Conservation (phyloP, 2,113 vertebrate genomes). For the Merops nubicus region DNA sequence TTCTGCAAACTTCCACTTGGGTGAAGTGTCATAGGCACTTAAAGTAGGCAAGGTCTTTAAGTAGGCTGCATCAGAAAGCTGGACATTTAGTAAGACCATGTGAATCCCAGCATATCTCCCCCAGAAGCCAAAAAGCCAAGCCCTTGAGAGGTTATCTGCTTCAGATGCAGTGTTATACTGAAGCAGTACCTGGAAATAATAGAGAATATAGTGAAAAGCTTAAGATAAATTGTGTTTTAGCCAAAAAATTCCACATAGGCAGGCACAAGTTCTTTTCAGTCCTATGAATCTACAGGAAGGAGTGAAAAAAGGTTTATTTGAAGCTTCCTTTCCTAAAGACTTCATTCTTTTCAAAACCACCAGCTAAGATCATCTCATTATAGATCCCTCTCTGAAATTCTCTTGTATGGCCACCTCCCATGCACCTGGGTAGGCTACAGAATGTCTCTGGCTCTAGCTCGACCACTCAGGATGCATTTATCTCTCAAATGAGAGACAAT, state of each 20-base stretch:
- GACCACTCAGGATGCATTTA: background rate
- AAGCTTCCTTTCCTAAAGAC: background rate
- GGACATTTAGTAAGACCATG: background rate
- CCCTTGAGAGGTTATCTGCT: background rate
- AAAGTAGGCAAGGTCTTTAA: background rate
- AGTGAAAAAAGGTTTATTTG: background rate
- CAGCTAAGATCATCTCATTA: background rate
- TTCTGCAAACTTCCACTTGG: background rate
- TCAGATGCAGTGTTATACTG: background rate
- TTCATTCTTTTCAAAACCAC: background rate
- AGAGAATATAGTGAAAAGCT: background rate
- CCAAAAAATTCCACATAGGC: background rate
- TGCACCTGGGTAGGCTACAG: background rate
- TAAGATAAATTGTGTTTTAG: background rate
- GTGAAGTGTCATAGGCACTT: background rate
- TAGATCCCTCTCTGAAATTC: background rate
- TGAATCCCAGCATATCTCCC: background rate
- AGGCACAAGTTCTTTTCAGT: background rate
- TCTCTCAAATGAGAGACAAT: slow-evolving; percentile 1
- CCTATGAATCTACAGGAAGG: background rate
- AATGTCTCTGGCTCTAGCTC: background rate
- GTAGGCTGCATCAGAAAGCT: background rate
- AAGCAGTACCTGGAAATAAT: background rate
- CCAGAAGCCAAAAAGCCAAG: background rate
- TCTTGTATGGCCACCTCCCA: background rate